phyloP scores from a whole-genome alignment of 2,113 vertebrate species.

The Elachura formosa region DNA sequence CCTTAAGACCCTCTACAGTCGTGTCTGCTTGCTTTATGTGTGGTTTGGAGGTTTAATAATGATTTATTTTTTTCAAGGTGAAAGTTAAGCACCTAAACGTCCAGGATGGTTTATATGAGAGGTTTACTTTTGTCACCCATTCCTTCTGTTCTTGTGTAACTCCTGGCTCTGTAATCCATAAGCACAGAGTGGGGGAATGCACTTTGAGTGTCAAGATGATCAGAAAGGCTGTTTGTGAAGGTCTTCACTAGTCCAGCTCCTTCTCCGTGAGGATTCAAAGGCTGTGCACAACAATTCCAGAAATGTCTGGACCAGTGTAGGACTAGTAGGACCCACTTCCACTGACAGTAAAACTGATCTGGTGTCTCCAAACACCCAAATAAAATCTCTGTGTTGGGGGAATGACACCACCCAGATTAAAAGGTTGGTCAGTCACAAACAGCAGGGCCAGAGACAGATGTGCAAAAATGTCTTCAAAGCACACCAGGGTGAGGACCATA shows the following conservation, averaged over 20 bases:
- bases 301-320: background rate
- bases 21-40: background rate
- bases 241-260: background rate
- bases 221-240: background rate
- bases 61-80: background rate
- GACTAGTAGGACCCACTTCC: background rate
- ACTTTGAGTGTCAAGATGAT: background rate
- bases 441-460: fast-evolving
- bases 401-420: background rate
- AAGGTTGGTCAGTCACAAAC: background rate
- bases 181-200: background rate
- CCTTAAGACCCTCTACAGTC: background rate
- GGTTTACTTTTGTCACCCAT: background rate
- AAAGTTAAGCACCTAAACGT: background rate
- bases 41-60: background rate
- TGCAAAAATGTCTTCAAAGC: background rate
- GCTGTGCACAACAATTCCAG: background rate
- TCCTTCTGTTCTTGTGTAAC: background rate
- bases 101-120: background rate
- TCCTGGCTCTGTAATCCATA: background rate
- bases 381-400: background rate
- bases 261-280: background rate
- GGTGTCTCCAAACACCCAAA: background rate
- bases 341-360: background rate
- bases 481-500: background rate